phyloP scores from a whole-genome alignment of 1,140 invertebrate species.

The Oppia nitens region DNA sequence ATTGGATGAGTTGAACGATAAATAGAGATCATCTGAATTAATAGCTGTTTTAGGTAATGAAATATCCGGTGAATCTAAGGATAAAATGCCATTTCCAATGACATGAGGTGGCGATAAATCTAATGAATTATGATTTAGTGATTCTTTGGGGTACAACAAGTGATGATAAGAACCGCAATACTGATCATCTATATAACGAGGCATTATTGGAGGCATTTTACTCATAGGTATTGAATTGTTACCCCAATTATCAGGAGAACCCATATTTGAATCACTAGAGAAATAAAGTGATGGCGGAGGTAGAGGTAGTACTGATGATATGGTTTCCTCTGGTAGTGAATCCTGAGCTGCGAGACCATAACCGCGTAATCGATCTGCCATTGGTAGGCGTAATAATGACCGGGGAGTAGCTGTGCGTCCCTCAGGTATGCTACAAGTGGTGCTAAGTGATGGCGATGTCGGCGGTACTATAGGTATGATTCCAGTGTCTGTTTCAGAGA shows the following conservation, averaged over 20 bases:
- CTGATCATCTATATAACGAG: background rate
- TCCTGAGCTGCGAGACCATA: background rate
- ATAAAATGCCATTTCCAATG: background rate
- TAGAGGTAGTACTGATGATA: background rate
- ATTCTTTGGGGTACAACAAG: background rate
- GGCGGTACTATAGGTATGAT: background rate
- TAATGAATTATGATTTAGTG: background rate
- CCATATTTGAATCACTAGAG: background rate
- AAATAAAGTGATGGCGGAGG: constrained; percentile 16
- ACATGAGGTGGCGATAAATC: background rate
- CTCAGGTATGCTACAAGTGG: background rate
- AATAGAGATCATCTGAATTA: background rate
- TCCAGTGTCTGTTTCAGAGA: background rate
- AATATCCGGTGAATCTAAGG: background rate
- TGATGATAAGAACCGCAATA: background rate
- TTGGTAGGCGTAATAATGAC: background rate
- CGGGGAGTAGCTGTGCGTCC: background rate
- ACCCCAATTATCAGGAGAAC: background rate
- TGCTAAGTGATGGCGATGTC: background rate
- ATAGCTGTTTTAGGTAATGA: background rate
- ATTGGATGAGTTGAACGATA: background rate
- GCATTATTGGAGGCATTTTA: background rate
- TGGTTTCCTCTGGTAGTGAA: constrained; percentile 3
- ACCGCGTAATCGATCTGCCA: background rate
- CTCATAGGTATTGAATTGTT: background rate